Base-by-base conservation (phyloP, 2,888 invertebrate species). In the Vesta saturnalis region DNA sequence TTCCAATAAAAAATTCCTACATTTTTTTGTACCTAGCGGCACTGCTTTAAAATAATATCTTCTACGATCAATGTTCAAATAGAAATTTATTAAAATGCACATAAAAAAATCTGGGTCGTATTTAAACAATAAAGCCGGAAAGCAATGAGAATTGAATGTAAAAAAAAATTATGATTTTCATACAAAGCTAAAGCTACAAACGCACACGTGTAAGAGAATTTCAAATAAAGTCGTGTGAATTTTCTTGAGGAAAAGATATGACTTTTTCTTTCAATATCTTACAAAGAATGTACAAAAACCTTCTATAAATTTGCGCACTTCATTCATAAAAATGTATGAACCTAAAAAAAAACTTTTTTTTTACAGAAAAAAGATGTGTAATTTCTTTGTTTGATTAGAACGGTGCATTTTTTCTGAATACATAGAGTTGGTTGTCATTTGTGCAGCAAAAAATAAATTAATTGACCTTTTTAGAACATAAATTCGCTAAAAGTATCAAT, bases 161-260 rank as follows among this genome's bases (percentile, higher is more conserved):
- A 6, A 39, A 39, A 39, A 39, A 39, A n/a, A n/a, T 10, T 39
- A n/a, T n/a, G n/a, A 30, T 30, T 30, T 30, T 30, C 30, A 6
- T 30, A 30, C 30, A 1, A n/a, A n/a, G n/a, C n/a, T n/a, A 39
- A 39, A 39, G 39, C 39, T 39, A n/a, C 39, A 39, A 39, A 39
- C n/a, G 39, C 39, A 39, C 39, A 39, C 8, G 8, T 39, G 39
- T 39, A 39, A 39, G 67, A 73, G 70, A 70, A 61, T 73, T 73
- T 62, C 68, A 73, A 73, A 73, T 73, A 69, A 70, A 72, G 69
- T 70, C 65, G 61, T 71, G 71, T 71, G 70, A 70, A 69, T 72
- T 72, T 72, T 73, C 71, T 67, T 72, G 71, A 68, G 73, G 67
- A 71, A 73, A 49, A 49, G 19, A 70, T 73, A 68, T 63, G 69